Percentiles rank a stretch among this genome's conserved stretches.
Conservation (phyloP, 2,797 vertebrate species). For the Phaenicophaeus curvirostris region DNA sequence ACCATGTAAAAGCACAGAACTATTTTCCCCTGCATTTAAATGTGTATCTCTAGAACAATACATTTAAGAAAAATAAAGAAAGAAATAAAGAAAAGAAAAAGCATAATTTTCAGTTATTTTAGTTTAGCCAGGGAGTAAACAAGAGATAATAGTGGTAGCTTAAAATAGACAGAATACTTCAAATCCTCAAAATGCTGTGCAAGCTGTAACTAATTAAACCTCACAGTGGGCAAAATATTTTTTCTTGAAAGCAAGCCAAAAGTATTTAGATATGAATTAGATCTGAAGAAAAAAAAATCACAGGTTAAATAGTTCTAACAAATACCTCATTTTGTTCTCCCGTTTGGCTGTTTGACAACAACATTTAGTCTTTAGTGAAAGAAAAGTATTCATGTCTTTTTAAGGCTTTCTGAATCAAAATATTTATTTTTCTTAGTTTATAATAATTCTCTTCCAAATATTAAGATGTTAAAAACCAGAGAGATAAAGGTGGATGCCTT, state of each 20-base stretch:
- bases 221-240: neutral
- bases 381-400: neutral
- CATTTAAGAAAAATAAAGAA: rapidly evolving
- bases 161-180: neutral
- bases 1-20: neutral
- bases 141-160: neutral
- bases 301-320: neutral
- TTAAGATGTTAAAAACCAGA: neutral
- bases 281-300: neutral
- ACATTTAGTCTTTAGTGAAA: neutral
- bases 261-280: neutral
- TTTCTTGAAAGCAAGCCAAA: neutral
- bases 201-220: slow-evolving; percentile 5
- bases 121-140: neutral
- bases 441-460: neutral
- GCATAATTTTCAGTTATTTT: neutral
- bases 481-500: neutral
- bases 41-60: neutral
- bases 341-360: neutral
- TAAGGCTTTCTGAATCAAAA: neutral
- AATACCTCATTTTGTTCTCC: neutral
- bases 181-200: neutral
- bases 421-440: neutral
- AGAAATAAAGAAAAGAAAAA: neutral
- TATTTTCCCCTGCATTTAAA: neutral